Evolutionary conservation across 2,113 vertebrate genomes (phyloP).

Genomic region (Malaclemys terrapin): DNA sequence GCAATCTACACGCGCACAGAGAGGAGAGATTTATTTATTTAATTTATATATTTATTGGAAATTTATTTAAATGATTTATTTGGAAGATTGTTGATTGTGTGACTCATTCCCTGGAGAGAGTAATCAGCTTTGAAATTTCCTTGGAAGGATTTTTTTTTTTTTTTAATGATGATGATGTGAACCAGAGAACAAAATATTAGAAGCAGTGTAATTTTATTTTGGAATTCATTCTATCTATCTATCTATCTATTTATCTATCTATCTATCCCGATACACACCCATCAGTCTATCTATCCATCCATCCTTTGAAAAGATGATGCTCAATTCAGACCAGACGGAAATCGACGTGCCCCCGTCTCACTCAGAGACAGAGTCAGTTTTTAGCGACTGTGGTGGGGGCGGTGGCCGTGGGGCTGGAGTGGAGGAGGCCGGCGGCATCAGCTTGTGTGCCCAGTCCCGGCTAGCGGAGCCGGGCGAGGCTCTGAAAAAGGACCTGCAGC

Average conservation of each 20-base stretch:
- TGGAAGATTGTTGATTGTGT: rapidly evolving
- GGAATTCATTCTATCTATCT: rapidly evolving
- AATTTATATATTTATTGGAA: rapidly evolving
- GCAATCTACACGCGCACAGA: rapidly evolving
- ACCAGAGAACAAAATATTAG: rapidly evolving
- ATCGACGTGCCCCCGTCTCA: conserved; percentile 73
- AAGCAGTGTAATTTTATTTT: rapidly evolving
- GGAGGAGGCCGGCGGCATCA: rapidly evolving
- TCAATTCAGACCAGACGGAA: conserved; percentile 80
- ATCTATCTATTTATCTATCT: not conserved
- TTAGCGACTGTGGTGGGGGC: conserved; percentile 74
- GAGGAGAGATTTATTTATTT: not conserved
- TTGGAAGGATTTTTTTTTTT: rapidly evolving
- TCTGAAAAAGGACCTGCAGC: conserved; percentile 78
- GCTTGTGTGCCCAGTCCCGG: conserved; percentile 55
- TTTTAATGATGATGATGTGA: not conserved
- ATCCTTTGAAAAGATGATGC: conserved; percentile 68
- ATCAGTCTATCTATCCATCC: not conserved
- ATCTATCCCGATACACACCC: rapidly evolving
- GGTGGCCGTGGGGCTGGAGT: not conserved
- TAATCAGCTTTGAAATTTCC: not conserved
- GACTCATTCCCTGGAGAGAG: rapidly evolving
- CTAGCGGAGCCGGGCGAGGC: conserved; percentile 71
- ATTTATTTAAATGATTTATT: rapidly evolving
- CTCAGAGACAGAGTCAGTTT: conserved; percentile 75